A percentile compares a stretch with the other conserved stretches of the same genome.
phyloP scores from a whole-genome alignment of 2,797 vertebrate species.

The Rhinophrynus dorsalis region DNA sequence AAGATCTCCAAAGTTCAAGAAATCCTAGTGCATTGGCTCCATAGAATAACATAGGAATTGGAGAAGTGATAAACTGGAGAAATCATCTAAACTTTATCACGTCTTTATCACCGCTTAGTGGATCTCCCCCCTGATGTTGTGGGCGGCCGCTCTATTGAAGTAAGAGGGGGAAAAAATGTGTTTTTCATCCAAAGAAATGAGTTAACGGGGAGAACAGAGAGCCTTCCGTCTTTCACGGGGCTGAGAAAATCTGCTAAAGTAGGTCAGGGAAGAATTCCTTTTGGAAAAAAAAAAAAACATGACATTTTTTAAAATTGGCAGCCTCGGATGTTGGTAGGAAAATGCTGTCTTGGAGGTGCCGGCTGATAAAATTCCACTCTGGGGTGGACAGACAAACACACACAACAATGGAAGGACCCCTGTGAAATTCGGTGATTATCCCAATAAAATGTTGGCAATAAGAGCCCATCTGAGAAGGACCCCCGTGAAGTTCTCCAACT shows the following conservation, averaged over 20 bases:
- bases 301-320: conserved; percentile 47
- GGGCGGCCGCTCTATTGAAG: no score
- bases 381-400: conserved; percentile 1
- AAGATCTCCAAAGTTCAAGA: no score
- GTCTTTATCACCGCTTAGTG: no score
- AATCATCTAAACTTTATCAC: no score
- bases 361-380: conserved; percentile 33
- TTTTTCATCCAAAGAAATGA: no score
- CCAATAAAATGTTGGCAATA: conserved; percentile 26
- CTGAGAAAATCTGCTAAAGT: conserved; percentile 31
- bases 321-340: neutral
- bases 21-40: no score
- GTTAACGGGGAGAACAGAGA: no score
- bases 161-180: no score
- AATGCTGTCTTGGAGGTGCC: conserved; percentile 8
- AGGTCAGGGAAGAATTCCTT: conserved; percentile 38
- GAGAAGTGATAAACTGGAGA: no score
- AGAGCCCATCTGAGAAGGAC: conserved; percentile 19
- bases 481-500: conserved; percentile 17
- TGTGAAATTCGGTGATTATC: conserved; percentile 29
- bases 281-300: conserved; percentile 31
- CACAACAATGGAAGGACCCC: conserved; percentile 26
- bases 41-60: no score
- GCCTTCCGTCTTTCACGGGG: no score
- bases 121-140: no score